Percentiles rank a stretch among this genome's conserved stretches.
These are phyloP conservation scores for Heliconius aoede DNA, from an alignment of 2,888 invertebrate genomes.

Conservation along the genomic window DNA sequence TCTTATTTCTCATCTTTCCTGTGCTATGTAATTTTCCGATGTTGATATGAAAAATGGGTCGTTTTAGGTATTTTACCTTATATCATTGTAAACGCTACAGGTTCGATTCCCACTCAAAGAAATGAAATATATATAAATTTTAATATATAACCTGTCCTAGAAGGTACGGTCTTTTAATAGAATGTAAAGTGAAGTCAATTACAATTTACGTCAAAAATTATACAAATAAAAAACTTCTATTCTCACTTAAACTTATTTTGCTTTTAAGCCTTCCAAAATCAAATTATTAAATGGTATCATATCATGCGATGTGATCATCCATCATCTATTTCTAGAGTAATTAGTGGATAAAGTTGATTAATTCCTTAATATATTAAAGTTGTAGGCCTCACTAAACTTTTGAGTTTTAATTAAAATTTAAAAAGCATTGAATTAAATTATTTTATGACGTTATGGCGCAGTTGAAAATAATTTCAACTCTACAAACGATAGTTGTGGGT, in stretches of 20 bases:
- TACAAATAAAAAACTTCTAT: not conserved
- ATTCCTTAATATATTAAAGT: conserved; percentile 18
- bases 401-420: not conserved
- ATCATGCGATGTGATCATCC: conserved; percentile 24
- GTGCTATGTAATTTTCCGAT: too few species aligned
- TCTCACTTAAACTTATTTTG: not conserved
- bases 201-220: not conserved
- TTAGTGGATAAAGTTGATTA: conserved; percentile 25
- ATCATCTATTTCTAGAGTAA: conserved; percentile 25
- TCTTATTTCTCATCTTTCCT: too few species aligned
- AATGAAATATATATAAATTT: too few species aligned
- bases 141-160: too few species aligned
- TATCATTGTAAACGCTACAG: too few species aligned
- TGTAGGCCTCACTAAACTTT: not conserved
- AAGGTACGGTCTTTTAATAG: too few species aligned
- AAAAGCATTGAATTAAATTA: not conserved
- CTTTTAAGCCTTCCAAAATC: conserved; percentile 13
- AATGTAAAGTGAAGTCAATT: too few species aligned
- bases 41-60: too few species aligned
- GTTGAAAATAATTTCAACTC: not conserved
- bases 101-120: too few species aligned
- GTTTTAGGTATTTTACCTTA: too few species aligned
- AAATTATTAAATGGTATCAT: conserved; percentile 22
- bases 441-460: not conserved
- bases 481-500: not conserved